Evolutionary conservation across 2,113 vertebrate genomes (phyloP).

Genomic region (Trematocara unimaculatum): DNA sequence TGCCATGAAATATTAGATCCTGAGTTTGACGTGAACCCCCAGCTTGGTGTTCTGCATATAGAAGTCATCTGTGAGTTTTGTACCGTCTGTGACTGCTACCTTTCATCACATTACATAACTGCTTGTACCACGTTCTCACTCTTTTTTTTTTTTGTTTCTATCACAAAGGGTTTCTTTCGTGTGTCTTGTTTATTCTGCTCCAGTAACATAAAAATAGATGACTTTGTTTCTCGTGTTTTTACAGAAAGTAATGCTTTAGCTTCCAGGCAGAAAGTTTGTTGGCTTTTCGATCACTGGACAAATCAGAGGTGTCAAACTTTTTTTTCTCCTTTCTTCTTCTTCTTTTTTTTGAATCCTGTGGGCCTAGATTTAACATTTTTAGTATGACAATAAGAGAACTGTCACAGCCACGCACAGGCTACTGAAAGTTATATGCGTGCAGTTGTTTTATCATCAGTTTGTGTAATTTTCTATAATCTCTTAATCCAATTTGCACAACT

Average conservation of each 20-base stretch:
- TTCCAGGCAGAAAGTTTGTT: not conserved
- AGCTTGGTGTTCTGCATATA: slow-evolving; percentile 9
- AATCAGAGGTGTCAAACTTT: not conserved
- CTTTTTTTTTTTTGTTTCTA: not conserved
- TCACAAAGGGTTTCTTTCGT: not conserved
- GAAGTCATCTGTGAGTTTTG: not conserved
- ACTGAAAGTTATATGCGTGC: not conserved
- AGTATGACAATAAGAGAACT: not conserved
- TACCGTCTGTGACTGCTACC: not conserved
- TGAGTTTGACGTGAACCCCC: not conserved
- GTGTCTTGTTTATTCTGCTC: not conserved
- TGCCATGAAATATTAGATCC: not conserved
- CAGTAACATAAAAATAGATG: not conserved
- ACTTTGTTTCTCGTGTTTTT: not conserved
- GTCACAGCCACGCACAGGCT: not conserved
- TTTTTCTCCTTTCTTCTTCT: not conserved
- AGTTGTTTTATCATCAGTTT: not conserved
- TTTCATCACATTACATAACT: slow-evolving; percentile 6
- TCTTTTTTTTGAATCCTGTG: not conserved
- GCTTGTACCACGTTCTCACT: not conserved
- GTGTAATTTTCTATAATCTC: slow-evolving; percentile 30
- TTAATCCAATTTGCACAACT: slow-evolving; percentile 30
- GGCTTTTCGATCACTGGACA: slow-evolving; percentile 1
- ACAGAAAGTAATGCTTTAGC: not conserved
- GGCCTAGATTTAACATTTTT: not conserved